These are phyloP conservation scores for Eupithecia tripunctaria DNA, from an alignment of 2,888 invertebrate genomes.

Conservation along the genomic window DNA sequence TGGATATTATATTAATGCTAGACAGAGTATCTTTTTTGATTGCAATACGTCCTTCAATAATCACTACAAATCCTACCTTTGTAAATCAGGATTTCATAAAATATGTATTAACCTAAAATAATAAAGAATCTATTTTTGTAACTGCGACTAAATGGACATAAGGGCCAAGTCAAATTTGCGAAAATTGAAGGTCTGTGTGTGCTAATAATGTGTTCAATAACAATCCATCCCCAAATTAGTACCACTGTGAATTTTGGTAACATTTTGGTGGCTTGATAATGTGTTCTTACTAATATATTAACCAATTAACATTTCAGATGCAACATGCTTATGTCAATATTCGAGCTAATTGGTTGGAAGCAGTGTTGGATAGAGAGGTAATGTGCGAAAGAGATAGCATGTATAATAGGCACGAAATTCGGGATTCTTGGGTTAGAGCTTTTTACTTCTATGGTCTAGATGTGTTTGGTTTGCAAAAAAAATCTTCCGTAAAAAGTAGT, in stretches of 20 bases:
- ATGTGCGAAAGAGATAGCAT: constrained; percentile 83
- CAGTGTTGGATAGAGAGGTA: constrained; percentile 86
- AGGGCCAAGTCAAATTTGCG: neutral
- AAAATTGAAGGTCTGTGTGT: neutral
- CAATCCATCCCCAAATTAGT: neutral
- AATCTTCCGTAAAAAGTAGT: neutral
- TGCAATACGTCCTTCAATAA: neutral
- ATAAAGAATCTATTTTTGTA: neutral
- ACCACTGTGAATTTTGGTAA: neutral
- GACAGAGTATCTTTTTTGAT: neutral
- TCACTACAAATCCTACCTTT: neutral
- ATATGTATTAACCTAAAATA: too few relatives aligned
- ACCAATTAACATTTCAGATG: constrained; percentile 79
- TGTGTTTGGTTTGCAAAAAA: neutral
- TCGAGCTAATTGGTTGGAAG: constrained; percentile 85
- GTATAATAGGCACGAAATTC: constrained; percentile 28
- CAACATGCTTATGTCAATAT: constrained; percentile 84
- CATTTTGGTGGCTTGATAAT: neutral
- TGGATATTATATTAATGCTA: neutral
- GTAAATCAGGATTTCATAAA: neutral
- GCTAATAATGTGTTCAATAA: neutral
- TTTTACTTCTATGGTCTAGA: constrained; percentile 23
- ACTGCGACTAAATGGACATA: neutral
- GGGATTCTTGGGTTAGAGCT: constrained; percentile 43
- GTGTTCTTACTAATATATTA: constrained; percentile 46